These are phyloP conservation scores for Hipparchia semele DNA, from an alignment of 2,888 invertebrate genomes.

Conservation along the genomic window DNA sequence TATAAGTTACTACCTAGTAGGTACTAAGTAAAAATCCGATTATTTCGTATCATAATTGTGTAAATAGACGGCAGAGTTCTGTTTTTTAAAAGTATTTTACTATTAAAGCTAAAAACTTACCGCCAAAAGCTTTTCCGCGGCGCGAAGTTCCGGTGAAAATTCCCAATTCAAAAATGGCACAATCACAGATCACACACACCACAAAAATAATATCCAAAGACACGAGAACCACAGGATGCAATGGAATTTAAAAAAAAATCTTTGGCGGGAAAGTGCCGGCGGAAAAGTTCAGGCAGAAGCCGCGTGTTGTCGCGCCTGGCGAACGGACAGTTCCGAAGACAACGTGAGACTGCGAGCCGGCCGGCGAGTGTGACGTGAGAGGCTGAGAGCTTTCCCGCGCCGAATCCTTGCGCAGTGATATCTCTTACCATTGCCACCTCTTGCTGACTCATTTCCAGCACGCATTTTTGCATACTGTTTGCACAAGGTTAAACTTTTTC, in stretches of 20 bases:
- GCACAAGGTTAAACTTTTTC: not conserved
- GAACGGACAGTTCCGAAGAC: conserved; percentile 53
- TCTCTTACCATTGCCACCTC: conserved; percentile 54
- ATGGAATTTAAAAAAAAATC: conserved; percentile 45
- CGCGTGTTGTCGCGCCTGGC: conserved; percentile 49
- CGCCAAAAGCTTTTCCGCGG: conserved; percentile 26
- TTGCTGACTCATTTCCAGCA: conserved; percentile 50
- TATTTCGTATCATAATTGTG: not conserved
- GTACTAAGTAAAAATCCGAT: too few species aligned
- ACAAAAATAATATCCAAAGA: conserved; percentile 44
- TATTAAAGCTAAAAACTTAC: conserved; percentile 32
- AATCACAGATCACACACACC: conserved; percentile 45
- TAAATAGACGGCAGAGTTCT: not conserved
- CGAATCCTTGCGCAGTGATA: conserved; percentile 68
- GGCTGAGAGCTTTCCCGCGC: conserved; percentile 64
- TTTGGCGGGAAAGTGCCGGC: conserved; percentile 71
- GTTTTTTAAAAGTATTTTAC: not conserved
- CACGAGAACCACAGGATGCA: conserved; percentile 54
- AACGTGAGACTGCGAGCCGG: conserved; percentile 67
- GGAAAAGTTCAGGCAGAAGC: conserved; percentile 69
- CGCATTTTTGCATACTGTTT: conserved; percentile 34
- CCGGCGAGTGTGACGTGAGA: conserved; percentile 53
- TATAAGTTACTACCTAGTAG: too few species aligned
- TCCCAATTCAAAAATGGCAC: conserved; percentile 50
- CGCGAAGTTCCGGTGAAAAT: conserved; percentile 47